Percentiles rank a stretch among this genome's conserved stretches.
These are phyloP conservation scores for Dione vanillae DNA, from an alignment of 2,888 invertebrate genomes.

Conservation along the genomic window DNA sequence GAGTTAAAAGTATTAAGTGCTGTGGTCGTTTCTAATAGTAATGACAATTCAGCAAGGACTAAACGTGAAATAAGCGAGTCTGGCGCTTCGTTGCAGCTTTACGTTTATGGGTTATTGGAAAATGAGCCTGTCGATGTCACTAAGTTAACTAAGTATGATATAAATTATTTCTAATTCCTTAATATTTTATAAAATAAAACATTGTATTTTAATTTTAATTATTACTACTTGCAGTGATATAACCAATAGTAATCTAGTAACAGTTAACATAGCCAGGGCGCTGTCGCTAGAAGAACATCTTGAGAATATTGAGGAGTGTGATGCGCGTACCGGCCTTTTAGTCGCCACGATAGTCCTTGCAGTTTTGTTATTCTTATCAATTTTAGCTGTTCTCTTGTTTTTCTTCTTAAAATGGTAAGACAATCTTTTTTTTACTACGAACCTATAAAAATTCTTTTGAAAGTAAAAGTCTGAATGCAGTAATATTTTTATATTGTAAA, in stretches of 20 bases:
- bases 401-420: slow-evolving; percentile 73
- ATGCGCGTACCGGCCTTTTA: slow-evolving; percentile 67
- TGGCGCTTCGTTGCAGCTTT: slow-evolving; percentile 65
- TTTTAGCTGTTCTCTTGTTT: slow-evolving; percentile 64
- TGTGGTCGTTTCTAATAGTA: slow-evolving; percentile 62
- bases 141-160: slow-evolving; percentile 59
- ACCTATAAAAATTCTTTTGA: too few relatives aligned
- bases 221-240: slow-evolving; percentile 67
- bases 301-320: slow-evolving; percentile 60
- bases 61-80: slow-evolving; percentile 50
- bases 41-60: slow-evolving; percentile 49
- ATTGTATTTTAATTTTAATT: not conserved
- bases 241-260: slow-evolving; percentile 56
- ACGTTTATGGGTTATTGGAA: slow-evolving; percentile 68
- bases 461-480: accelerated
- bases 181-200: not conserved
- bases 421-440: too few relatives aligned
- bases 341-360: slow-evolving; percentile 72
- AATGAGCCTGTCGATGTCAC: slow-evolving; percentile 65
- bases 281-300: slow-evolving; percentile 75
- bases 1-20: slow-evolving; percentile 72
- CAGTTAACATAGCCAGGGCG: slow-evolving; percentile 61
- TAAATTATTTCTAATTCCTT: not conserved
- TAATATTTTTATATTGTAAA: not conserved
- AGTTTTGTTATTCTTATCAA: slow-evolving; percentile 67